A percentile compares a stretch with the other conserved stretches of the same genome.
These are phyloP conservation scores for Pagetopsis macropterus DNA, from an alignment of 2,797 vertebrate species.

Conservation along the genomic window DNA sequence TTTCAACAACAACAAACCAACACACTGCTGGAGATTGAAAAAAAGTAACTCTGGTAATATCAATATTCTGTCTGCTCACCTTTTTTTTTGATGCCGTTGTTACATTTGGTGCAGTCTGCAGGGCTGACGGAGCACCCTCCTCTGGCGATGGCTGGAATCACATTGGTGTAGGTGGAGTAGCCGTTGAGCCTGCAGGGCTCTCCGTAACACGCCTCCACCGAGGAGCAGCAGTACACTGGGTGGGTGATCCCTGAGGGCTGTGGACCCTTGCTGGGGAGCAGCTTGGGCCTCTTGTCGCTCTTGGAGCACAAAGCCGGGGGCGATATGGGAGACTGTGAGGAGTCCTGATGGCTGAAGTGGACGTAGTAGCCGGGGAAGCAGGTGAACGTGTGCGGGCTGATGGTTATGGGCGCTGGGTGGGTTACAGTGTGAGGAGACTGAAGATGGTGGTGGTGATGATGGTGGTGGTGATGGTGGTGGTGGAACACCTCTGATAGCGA, in stretches of 20 bases:
- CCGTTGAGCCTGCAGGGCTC: conserved; percentile 87
- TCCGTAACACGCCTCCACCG: conserved; percentile 88
- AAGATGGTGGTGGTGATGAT: conserved; percentile 82
- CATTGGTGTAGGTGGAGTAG: conserved; percentile 84
- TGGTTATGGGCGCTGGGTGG: conserved; percentile 77
- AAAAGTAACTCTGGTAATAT: background rate
- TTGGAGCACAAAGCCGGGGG: conserved; percentile 80
- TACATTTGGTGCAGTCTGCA: conserved; percentile 85
- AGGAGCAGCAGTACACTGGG: conserved; percentile 91
- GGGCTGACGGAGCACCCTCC: conserved; percentile 84
- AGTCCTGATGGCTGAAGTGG: conserved; percentile 81
- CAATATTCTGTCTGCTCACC: conserved; percentile 81
- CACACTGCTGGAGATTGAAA: background rate
- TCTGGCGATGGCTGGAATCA: conserved; percentile 87
- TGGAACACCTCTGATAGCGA: conserved; percentile 87
- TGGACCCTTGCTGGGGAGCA: conserved; percentile 83
- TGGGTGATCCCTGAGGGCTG: conserved; percentile 89
- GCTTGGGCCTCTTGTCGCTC: conserved; percentile 80
- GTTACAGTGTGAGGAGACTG: conserved; percentile 79
- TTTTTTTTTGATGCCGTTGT: conserved; percentile 91
- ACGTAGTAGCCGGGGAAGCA: conserved; percentile 85
- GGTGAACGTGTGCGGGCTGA: conserved; percentile 81
- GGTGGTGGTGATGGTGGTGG: conserved; percentile 79
- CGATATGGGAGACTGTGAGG: conserved; percentile 72
- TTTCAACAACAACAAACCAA: background rate